These are phyloP conservation scores for Homarus americanus DNA, from an alignment of 1,140 invertebrate species.

Conservation along the genomic window DNA sequence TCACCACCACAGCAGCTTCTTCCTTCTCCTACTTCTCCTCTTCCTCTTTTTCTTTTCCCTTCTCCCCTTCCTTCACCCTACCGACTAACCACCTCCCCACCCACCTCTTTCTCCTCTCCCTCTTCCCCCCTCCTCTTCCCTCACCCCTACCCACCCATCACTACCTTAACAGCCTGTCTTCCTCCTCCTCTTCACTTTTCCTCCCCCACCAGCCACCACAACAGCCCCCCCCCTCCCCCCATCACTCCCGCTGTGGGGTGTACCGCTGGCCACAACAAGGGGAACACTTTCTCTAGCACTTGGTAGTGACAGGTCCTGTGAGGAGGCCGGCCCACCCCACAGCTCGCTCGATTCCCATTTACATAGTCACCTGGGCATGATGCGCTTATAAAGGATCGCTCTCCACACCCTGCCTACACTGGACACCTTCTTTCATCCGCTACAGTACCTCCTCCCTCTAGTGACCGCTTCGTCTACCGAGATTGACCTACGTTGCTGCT, in stretches of 20 bases:
- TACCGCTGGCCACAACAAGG: not conserved
- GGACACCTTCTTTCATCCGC: not conserved
- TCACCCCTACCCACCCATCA: too few species aligned
- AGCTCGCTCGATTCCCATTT: slow-evolving; percentile 37
- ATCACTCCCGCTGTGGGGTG: not conserved
- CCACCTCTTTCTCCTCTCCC: too few species aligned
- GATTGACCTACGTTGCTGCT: not conserved
- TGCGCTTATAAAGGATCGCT: slow-evolving; percentile 16
- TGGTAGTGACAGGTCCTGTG: slow-evolving; percentile 25
- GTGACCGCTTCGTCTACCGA: not conserved
- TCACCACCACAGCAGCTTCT: too few species aligned
- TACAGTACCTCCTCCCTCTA: not conserved
- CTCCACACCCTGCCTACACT: not conserved
- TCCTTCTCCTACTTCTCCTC: too few species aligned
- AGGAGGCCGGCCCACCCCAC: not conserved
- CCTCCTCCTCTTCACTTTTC: too few species aligned
- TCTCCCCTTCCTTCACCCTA: too few species aligned
- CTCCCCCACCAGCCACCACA: too few species aligned
- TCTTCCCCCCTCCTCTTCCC: too few species aligned
- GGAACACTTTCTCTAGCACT: slow-evolving; percentile 10
- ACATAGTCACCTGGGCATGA: slow-evolving; percentile 38
- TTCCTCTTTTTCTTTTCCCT: too few species aligned
- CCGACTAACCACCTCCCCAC: too few species aligned
- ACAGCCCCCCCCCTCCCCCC: too few species aligned
- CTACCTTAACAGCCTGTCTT: too few species aligned